phyloP scores from a whole-genome alignment of 2,888 invertebrate genomes.

The Sabellastarte sp. region DNA sequence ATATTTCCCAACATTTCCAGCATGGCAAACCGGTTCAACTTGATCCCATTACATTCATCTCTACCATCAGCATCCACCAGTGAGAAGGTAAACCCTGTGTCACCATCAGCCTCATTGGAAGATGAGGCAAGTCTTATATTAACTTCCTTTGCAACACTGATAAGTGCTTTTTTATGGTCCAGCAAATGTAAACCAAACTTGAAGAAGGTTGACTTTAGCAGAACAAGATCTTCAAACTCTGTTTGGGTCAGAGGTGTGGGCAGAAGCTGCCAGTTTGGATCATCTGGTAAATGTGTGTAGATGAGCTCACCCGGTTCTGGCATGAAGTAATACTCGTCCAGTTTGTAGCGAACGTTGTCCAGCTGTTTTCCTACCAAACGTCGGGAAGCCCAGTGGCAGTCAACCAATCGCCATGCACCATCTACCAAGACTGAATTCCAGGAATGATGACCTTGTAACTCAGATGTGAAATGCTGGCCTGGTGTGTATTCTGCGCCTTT shows the following conservation, averaged over 20 bases:
- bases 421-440: slow-evolving; percentile 59
- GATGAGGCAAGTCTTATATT: too few relatives aligned
- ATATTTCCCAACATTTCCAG: too few relatives aligned
- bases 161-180: too few relatives aligned
- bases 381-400: slow-evolving; percentile 57
- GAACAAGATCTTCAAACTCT: slow-evolving; percentile 46
- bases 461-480: slow-evolving; percentile 54
- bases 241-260: slow-evolving; percentile 35
- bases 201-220: slow-evolving; percentile 49
- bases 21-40: too few relatives aligned
- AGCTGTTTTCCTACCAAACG: slow-evolving; percentile 54
- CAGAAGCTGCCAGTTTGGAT: slow-evolving; percentile 50
- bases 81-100: too few relatives aligned
- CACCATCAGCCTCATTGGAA: too few relatives aligned
- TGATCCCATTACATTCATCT: too few relatives aligned
- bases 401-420: slow-evolving; percentile 57
- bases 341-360: too few relatives aligned
- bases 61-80: too few relatives aligned
- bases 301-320: slow-evolving; percentile 51
- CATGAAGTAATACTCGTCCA: slow-evolving; percentile 55
- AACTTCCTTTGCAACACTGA: too few relatives aligned
- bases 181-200: too few relatives aligned
- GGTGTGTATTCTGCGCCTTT: slow-evolving; percentile 57
- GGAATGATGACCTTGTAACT: slow-evolving; percentile 54
- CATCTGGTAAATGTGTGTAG: slow-evolving; percentile 53